Percentiles rank a stretch among this genome's conserved stretches.
phyloP scores from a whole-genome alignment of 1,140 invertebrate species.

The Wasmannia auropunctata region DNA sequence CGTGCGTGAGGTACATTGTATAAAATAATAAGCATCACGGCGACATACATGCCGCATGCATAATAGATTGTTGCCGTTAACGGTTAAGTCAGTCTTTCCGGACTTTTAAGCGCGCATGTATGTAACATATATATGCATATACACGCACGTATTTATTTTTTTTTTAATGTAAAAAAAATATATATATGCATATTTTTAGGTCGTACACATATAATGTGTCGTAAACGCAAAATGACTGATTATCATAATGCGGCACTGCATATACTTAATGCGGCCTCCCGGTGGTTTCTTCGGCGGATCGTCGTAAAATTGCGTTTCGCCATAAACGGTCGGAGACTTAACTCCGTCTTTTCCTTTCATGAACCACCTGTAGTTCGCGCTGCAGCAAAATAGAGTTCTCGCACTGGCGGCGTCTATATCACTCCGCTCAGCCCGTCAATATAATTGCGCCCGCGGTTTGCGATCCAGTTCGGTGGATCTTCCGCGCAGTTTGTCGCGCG shows the following conservation, averaged over 20 bases:
- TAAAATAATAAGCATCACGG: constrained; percentile 37
- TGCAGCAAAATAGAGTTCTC: constrained; percentile 3
- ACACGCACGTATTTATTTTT: neutral
- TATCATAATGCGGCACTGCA: constrained; percentile 50
- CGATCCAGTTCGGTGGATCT: neutral
- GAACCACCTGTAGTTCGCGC: neutral
- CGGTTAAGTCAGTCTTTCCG: neutral
- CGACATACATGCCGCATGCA: constrained; percentile 28
- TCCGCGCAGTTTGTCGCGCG: constrained; percentile 32
- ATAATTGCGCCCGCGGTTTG: neutral
- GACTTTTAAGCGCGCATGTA: neutral
- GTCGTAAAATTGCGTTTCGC: constrained; percentile 42
- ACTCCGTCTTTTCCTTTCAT: neutral
- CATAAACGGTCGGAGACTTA: constrained; percentile 17
- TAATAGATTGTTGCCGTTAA: constrained; percentile 41
- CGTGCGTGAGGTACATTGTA: constrained; percentile 22
- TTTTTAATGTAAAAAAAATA: neutral
- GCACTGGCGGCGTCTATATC: neutral
- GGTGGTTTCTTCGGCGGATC: constrained; percentile 30
- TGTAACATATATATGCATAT: too few relatives aligned
- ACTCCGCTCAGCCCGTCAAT: neutral
- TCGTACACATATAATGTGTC: neutral
- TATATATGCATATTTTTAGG: neutral
- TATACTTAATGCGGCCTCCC: neutral
- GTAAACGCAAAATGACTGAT: constrained; percentile 37